Evolutionary conservation across 2,797 vertebrate genomes (phyloP).

Genomic region (Kryptolebias ocellatus): DNA sequence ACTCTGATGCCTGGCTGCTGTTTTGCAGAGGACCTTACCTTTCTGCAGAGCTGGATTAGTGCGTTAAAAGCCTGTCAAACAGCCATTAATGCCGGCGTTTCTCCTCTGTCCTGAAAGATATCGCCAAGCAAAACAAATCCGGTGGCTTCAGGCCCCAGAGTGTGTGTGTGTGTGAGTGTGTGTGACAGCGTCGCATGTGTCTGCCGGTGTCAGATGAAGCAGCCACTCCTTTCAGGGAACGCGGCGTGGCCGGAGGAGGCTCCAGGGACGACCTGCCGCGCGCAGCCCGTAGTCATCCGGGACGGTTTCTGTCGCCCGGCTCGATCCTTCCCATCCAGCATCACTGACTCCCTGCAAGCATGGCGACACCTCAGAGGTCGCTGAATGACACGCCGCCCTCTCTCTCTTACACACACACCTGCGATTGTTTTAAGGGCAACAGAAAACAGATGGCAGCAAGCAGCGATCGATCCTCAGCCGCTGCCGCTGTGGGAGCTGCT

Average conservation of each 20-base stretch:
- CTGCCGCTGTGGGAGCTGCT: neutral
- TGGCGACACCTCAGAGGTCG: conserved; percentile 16
- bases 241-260: conserved; percentile 58
- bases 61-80: conserved; percentile 59
- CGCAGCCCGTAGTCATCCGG: conserved; percentile 73
- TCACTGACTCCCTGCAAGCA: conserved; percentile 26
- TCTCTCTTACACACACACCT: no score
- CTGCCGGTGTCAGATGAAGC: conserved; percentile 37
- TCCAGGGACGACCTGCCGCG: conserved; percentile 44
- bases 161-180: conserved; percentile 27
- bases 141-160: conserved; percentile 14
- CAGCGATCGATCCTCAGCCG: neutral
- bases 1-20: no score
- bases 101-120: conserved; percentile 36
- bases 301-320: conserved; percentile 11
- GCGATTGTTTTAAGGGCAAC: neutral
- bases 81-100: conserved; percentile 47
- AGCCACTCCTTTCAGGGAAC: conserved; percentile 71
- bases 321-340: conserved; percentile 20
- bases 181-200: conserved; percentile 30
- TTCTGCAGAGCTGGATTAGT: conserved; percentile 35
- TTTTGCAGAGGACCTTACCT: conserved; percentile 48
- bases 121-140: conserved; percentile 47
- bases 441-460: neutral
- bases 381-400: neutral